These are phyloP conservation scores for Actenoides lindsayi DNA, from an alignment of 2,113 vertebrate genomes.

Conservation along the genomic window DNA sequence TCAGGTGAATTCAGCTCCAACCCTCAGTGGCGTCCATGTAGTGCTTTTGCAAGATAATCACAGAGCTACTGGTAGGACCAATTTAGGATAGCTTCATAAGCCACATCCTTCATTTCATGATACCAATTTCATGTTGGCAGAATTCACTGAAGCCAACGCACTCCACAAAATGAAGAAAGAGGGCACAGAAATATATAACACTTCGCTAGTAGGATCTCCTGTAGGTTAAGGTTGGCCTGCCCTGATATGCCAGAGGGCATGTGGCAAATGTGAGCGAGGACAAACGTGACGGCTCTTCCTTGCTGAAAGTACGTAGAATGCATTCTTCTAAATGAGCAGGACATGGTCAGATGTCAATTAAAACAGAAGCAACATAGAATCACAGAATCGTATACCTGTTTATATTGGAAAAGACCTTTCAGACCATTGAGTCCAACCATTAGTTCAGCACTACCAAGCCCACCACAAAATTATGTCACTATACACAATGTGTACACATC, in stretches of 20 bases:
- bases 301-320: background rate
- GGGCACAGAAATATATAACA: background rate
- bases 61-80: background rate
- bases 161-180: background rate
- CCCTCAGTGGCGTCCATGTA: accelerated
- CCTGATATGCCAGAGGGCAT: background rate
- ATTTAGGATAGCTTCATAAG: background rate
- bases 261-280: background rate
- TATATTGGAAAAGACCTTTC: background rate
- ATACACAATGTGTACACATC: background rate
- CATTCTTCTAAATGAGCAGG: background rate
- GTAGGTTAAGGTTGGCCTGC: background rate
- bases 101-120: background rate
- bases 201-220: background rate
- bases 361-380: background rate
- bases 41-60: background rate
- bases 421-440: background rate
- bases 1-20: background rate
- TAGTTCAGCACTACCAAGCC: too few species aligned
- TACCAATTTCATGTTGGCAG: background rate
- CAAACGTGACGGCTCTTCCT: background rate
- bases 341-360: background rate
- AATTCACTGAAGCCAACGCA: background rate
- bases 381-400: background rate
- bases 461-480: background rate